Percentiles rank a stretch among this genome's conserved stretches.
phyloP scores from a whole-genome alignment of 37 sponge, comb jelly and placozoan genomes.

The Petrosia ficiformis region DNA sequence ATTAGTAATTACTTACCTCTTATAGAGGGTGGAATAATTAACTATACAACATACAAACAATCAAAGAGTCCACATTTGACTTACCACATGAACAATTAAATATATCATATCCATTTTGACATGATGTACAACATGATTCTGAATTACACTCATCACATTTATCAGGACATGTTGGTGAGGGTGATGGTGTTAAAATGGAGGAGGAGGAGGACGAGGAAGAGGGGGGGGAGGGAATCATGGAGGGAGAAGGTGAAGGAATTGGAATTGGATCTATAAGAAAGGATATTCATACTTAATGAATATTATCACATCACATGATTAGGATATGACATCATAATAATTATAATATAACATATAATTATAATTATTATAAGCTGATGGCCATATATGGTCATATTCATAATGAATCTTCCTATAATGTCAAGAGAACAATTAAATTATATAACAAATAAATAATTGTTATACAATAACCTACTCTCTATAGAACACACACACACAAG shows the following conservation, averaged over 20 bases:
- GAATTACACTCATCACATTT: not conserved
- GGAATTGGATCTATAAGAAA: not conserved
- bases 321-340: not conserved
- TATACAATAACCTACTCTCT: too few relatives aligned
- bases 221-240: not conserved
- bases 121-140: not conserved
- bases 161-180: not conserved
- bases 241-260: not conserved
- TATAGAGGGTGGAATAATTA: too few relatives aligned
- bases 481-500: too few relatives aligned
- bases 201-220: not conserved
- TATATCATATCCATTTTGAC: not conserved
- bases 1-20: too few relatives aligned
- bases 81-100: not conserved
- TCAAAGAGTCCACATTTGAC: not conserved
- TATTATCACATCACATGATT: not conserved
- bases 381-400: too few relatives aligned
- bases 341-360: not conserved
- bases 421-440: too few relatives aligned
- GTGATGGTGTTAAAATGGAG: not conserved
- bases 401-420: too few relatives aligned
- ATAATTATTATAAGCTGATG: too few relatives aligned
- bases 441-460: too few relatives aligned
- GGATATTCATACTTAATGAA: not conserved
- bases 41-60: too few relatives aligned